Conservation (phyloP, 2,113 vertebrate species). For the Porphyrio hochstetteri region DNA sequence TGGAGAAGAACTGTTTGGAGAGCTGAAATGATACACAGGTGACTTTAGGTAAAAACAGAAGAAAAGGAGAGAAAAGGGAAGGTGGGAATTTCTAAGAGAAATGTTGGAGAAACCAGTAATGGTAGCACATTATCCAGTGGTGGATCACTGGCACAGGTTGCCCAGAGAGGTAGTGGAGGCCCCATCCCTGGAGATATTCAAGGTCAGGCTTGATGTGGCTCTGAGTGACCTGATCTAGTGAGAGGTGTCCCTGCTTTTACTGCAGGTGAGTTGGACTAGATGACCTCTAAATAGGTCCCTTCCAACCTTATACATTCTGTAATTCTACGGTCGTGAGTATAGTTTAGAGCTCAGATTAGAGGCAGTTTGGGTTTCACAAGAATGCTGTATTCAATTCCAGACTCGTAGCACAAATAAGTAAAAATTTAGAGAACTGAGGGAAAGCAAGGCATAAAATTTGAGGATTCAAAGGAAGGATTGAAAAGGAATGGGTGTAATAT, state of each 20-base stretch:
- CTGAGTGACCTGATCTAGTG: too few relatives aligned
- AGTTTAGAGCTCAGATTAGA: background rate
- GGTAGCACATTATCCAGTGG: background rate
- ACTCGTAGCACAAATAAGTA: background rate
- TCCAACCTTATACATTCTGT: too few relatives aligned
- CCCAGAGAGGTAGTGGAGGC: too few relatives aligned
- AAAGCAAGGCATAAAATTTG: background rate
- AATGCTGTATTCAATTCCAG: background rate
- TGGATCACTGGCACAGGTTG: too few relatives aligned
- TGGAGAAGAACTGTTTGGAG: background rate
- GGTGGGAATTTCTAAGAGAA: background rate
- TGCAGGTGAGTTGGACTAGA: too few relatives aligned
- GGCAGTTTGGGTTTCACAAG: background rate
- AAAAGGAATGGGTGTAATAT: background rate
- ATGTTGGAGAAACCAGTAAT: background rate
- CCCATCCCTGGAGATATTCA: too few relatives aligned
- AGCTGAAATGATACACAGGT: background rate
- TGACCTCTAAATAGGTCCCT: too few relatives aligned
- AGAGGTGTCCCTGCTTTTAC: too few relatives aligned
- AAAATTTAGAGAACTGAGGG: background rate
- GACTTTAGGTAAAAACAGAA: background rate
- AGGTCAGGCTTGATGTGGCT: too few relatives aligned
- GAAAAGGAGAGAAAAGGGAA: background rate
- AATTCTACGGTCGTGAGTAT: fast-evolving
- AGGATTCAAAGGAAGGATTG: background rate